A percentile compares a stretch with the other conserved stretches of the same genome.
Evolutionary conservation across 2,113 vertebrate genomes (phyloP).

Genomic region (Loxodonta africana): DNA sequence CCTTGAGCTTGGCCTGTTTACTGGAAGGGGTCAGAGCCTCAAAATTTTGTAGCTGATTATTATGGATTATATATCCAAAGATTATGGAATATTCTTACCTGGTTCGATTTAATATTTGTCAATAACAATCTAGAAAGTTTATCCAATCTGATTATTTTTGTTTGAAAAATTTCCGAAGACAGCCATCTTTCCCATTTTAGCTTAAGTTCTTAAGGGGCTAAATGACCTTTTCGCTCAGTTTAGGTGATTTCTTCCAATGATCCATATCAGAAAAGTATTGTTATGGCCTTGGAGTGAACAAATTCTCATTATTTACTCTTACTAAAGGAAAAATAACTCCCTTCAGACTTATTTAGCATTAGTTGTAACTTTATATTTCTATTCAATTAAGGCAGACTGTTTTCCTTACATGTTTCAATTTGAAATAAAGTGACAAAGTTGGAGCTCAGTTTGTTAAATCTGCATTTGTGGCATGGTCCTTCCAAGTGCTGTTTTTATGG

Average conservation of each 20-base stretch:
- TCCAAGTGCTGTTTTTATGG: not conserved
- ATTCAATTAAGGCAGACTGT: not conserved
- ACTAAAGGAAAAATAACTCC: not conserved
- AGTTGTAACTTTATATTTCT: slow-evolving; percentile 1
- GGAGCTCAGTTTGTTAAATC: not conserved
- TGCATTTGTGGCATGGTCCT: not conserved
- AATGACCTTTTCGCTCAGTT: not conserved
- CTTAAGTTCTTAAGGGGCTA: not conserved
- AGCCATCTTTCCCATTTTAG: not conserved
- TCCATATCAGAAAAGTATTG: not conserved
- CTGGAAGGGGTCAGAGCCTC: not conserved
- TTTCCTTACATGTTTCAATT: not conserved
- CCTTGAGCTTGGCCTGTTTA: not conserved
- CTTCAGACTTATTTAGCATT: not conserved
- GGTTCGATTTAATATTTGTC: slow-evolving; percentile 12
- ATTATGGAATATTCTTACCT: not conserved
- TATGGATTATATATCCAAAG: not conserved
- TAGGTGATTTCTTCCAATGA: not conserved
- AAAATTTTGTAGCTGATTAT: not conserved
- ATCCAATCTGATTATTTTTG: not conserved
- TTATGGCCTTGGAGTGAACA: not conserved
- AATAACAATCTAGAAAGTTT: not conserved
- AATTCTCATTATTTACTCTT: slow-evolving; percentile 49
- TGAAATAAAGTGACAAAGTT: not conserved
- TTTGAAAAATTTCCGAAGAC: not conserved